Percentiles rank a stretch among this genome's conserved stretches.
These are phyloP conservation scores for Rhabdophis nuchalis DNA, from an alignment of 2,797 vertebrate species.

Conservation along the genomic window DNA sequence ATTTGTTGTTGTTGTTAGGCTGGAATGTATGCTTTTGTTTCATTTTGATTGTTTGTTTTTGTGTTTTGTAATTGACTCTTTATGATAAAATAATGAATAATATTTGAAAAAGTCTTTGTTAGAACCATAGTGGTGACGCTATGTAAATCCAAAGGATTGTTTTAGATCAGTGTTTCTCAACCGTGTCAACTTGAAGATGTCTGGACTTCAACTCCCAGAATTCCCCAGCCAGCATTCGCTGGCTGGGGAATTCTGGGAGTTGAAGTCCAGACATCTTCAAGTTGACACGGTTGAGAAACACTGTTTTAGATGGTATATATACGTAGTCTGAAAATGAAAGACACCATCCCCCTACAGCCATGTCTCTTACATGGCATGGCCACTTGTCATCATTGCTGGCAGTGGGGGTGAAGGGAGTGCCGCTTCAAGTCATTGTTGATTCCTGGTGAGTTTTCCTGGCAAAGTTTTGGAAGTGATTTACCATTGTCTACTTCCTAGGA, in stretches of 20 bases:
- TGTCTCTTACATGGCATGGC: not conserved
- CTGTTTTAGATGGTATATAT: not conserved
- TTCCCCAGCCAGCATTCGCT: no score
- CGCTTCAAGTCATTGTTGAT: not conserved
- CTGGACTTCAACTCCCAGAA: no score
- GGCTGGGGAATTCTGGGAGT: no score
- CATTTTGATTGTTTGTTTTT: not conserved
- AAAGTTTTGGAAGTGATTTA: not conserved
- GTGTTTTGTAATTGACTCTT: not conserved
- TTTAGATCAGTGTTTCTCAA: no score
- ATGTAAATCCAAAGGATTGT: not conserved
- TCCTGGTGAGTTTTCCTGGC: not conserved
- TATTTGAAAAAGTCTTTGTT: not conserved
- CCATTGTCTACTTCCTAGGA: not conserved
- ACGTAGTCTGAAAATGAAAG: not conserved
- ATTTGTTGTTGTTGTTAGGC: not conserved
- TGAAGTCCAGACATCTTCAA: no score
- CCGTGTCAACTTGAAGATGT: no score
- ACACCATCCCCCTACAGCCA: not conserved
- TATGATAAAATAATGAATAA: not conserved
- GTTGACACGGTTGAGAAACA: no score
- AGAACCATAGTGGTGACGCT: not conserved
- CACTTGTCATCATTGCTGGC: not conserved
- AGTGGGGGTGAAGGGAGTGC: rapidly evolving
- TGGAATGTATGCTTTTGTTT: not conserved